phyloP scores from a whole-genome alignment of 1,140 invertebrate genomes.

The Drosophila bipectinata region DNA sequence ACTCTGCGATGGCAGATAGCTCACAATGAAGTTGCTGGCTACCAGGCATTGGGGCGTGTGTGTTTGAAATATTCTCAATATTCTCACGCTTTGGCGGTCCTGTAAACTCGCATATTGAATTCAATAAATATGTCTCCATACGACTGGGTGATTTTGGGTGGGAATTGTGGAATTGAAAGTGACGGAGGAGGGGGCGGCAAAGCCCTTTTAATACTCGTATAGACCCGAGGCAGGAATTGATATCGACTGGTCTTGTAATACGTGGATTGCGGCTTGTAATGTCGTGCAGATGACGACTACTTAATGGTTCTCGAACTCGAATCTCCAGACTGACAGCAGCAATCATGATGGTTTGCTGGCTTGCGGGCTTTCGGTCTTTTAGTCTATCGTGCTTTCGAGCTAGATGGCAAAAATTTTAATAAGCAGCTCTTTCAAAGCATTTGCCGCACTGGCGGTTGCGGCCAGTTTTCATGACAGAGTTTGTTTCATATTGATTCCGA shows the following conservation, averaged over 20 bases:
- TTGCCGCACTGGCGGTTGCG: constrained; percentile 61
- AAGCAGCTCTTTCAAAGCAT: constrained; percentile 73
- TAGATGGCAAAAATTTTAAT: constrained; percentile 72
- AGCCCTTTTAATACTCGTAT: constrained; percentile 61
- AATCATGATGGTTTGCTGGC: neutral
- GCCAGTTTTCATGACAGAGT: constrained; percentile 4
- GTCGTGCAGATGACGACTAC: constrained; percentile 79
- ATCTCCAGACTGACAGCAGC: constrained; percentile 3
- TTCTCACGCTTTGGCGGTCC: constrained; percentile 69
- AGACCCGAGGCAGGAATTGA: constrained; percentile 58
- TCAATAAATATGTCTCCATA: constrained; percentile 65
- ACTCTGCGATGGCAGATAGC: constrained; percentile 24
- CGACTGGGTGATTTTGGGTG: neutral
- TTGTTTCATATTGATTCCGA: constrained; percentile 73
- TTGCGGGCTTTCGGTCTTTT: constrained; percentile 15
- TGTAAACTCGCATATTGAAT: constrained; percentile 73
- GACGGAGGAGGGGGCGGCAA: constrained; percentile 1
- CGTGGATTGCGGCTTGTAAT: constrained; percentile 78
- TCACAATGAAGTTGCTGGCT: constrained; percentile 44
- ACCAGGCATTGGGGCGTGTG: neutral
- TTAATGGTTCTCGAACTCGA: constrained; percentile 55
- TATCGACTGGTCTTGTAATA: constrained; percentile 67
- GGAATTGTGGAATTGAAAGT: neutral
- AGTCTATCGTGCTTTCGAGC: neutral
- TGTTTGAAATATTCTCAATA: constrained; percentile 65